These are phyloP conservation scores for Willowsia nigromaculata DNA, from an alignment of 2,888 invertebrate species.

Conservation along the genomic window DNA sequence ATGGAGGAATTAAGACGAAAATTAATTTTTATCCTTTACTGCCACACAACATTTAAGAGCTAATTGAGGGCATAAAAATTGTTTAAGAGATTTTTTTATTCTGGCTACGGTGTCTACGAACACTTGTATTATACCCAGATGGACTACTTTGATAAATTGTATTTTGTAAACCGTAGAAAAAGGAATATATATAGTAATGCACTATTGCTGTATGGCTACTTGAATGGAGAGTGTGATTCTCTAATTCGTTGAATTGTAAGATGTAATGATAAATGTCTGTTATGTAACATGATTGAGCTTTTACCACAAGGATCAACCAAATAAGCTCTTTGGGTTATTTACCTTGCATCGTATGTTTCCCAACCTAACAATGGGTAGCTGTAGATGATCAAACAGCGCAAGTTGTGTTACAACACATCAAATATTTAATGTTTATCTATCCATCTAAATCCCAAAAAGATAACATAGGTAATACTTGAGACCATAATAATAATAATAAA, in stretches of 20 bases:
- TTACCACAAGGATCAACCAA: neutral
- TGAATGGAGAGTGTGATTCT: constrained; percentile 1
- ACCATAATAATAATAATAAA: neutral
- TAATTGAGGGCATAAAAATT: neutral
- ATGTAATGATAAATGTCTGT: neutral
- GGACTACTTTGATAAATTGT: constrained; percentile 5
- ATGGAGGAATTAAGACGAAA: neutral
- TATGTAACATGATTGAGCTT: constrained; percentile 3
- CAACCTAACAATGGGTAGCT: neutral
- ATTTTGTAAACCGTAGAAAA: neutral
- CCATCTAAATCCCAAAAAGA: constrained; percentile 19
- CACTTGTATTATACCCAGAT: constrained; percentile 12
- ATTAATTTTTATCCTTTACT: constrained; percentile 9
- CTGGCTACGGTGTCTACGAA: neutral
- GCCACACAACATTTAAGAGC: constrained; percentile 12
- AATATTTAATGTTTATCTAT: constrained; percentile 46
- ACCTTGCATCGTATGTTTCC: neutral
- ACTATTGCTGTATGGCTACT: neutral
- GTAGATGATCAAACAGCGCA: neutral
- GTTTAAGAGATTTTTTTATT: neutral
- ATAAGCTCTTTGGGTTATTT: neutral
- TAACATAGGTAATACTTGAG: constrained; percentile 1
- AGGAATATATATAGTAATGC: neutral
- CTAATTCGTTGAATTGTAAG: neutral
- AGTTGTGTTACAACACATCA: constrained; percentile 13